Percentiles rank a stretch among this genome's conserved stretches.
Evolutionary conservation across 1,140 invertebrate genomes (phyloP).

Genomic region (Cryptotermes secundus): DNA sequence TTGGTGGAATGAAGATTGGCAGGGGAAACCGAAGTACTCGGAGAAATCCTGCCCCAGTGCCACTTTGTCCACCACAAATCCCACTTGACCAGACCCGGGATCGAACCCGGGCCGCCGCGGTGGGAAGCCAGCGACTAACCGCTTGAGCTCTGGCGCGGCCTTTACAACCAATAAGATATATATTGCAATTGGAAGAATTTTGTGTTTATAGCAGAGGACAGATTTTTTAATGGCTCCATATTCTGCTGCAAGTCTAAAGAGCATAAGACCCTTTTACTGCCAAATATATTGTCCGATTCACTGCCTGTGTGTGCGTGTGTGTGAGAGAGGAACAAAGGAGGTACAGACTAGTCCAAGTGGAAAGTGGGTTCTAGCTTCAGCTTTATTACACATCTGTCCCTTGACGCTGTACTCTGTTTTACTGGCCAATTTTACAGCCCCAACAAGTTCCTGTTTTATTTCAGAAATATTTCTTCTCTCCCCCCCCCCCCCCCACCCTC

Average conservation of each 20-base stretch:
- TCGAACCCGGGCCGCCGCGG: too few relatives aligned
- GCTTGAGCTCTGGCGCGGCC: too few relatives aligned
- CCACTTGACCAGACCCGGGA: too few relatives aligned
- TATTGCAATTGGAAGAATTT: background rate
- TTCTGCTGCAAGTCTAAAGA: background rate
- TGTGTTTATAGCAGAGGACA: background rate
- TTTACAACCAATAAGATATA: too few relatives aligned
- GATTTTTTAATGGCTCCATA: background rate
- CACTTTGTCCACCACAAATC: too few relatives aligned
- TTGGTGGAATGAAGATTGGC: too few relatives aligned
- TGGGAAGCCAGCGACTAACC: too few relatives aligned
- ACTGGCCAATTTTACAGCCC: slow-evolving; percentile 2
- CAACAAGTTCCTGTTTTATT: slow-evolving; percentile 10
- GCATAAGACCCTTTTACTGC: background rate
- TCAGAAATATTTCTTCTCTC: background rate
- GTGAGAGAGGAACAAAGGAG: background rate
- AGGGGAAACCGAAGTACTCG: too few relatives aligned
- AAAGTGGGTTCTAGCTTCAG: background rate
- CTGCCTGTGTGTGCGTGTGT: background rate
- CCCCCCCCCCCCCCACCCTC: background rate
- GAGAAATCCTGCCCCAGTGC: too few relatives aligned
- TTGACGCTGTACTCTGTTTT: background rate
- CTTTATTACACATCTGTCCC: slow-evolving; percentile 1
- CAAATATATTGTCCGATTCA: background rate
- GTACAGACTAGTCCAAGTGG: background rate